Evolutionary conservation across 2,888 invertebrate species (phyloP), one percentile per base, ranked within the genome.

Genomic region (Nomada fucata): DNA sequence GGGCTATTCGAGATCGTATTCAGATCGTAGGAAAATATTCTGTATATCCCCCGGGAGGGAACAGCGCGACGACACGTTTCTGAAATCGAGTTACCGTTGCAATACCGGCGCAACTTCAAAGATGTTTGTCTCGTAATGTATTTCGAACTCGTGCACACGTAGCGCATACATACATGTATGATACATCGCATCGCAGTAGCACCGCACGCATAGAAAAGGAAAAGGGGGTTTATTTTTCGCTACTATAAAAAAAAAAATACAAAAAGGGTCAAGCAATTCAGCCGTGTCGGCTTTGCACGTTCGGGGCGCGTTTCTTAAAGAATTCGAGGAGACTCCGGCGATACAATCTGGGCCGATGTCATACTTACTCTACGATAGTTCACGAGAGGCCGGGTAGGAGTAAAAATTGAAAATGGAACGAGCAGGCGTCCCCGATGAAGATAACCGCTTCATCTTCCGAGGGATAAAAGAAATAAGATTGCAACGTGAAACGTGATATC

Each of bases 21-120:
- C 83, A 64, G 81, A 88, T 87, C 72, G 75, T 75, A 77, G 73
- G 76, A 65, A 88, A 88, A 85, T 87, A 86, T 75, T 42, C 69
- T 50, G 64, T 53, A 72, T 76, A 78, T 63, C 71, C 86, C 71
- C 77, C 42, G 59, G 83, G 81, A 68, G 72, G 65, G 64, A 76
- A 70, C 74, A 74, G 72, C 75, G 65, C 69, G 81, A 64, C 75
- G 72, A 81, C 75, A 79, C 79, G 86, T 86, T 79, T 57, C 68
- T 53, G 59, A 79, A 88, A 88, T 81, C 83, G 81, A 82, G 86
- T 86, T 79, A 79, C 60, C 63, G 74, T 82, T 63, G 70, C 67
- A 42, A 87, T 75, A 73, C 23, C 67, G 57, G 52, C 3, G 57
- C 53, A 70, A 87, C 77, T 81, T 73, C 81, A 73, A 75, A 76